Evolutionary conservation across 2,888 invertebrate genomes (phyloP), one percentile per base, ranked within the genome.

Genomic region (Acleris emargana): DNA sequence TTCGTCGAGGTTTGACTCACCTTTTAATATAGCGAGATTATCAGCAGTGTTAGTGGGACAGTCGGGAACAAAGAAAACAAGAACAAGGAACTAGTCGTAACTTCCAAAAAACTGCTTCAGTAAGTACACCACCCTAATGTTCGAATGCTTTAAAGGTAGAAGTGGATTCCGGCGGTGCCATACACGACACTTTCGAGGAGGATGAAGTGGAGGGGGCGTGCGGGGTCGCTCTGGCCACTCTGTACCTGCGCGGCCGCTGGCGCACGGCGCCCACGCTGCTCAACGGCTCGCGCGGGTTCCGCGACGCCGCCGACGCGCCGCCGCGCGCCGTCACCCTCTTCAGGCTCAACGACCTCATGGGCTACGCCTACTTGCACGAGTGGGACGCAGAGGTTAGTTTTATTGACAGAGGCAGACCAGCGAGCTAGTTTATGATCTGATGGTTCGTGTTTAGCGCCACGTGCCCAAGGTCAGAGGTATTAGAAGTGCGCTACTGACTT

Each of bases 201-300:
- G 84, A 84, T 0, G 93, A 93, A 64, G 67, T 93, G 0, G 76
- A 74, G 0, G 83, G 81, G 18, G 78, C 85, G 2, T 78, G 82
- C 51, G 85, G 84, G 0, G 79, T 85, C 5, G 72, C 87, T 13
- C 67, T 89, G 22, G 84, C 75, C 11, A 89, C 87, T 4, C 16
- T 89, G 67, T 91, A 92, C 71, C 25, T 90, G 62, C 88, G 93
- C 38, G 85, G 81, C 43, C 79, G 82, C 16, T 93, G 93, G 93
- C 86, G 88, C 2, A 77, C 87, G 64, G 80, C 89, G 62, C 91
- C 93, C 55, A 92, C 91, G 1, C 83, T 92, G 51, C 84, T 93
- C 22, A 91, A 93, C 69, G 89, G 85, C 18, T 83, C 88, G 5
- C 73, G 74, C 55, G 72, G 72, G 11, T 92, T 93, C 69, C 78